These are phyloP conservation scores for Spheniscus mendiculus DNA, from an alignment of 2,113 vertebrate species.

Conservation along the genomic window DNA sequence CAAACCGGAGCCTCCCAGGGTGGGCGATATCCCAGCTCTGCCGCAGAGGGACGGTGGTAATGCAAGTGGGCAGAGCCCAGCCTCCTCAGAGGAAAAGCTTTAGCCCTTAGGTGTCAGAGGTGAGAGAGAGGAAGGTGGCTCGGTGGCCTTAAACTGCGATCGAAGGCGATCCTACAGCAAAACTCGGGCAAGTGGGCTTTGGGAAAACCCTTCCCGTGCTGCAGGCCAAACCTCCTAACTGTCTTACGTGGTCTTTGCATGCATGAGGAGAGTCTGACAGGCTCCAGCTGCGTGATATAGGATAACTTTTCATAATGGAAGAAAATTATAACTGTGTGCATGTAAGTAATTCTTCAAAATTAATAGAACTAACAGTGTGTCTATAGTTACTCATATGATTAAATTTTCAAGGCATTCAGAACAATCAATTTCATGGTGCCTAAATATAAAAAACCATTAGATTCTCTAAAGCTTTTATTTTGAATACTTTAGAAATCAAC, in stretches of 20 bases:
- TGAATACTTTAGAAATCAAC: slow-evolving; percentile 58
- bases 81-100: neutral
- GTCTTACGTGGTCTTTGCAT: neutral
- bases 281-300: neutral
- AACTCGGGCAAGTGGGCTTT: accelerated
- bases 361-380: slow-evolving; percentile 31
- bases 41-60: neutral
- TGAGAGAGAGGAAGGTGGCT: neutral
- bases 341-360: slow-evolving; percentile 40
- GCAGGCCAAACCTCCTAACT: neutral
- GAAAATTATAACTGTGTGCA: slow-evolving; percentile 36
- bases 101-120: neutral
- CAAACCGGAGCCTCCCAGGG: neutral
- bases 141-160: accelerated
- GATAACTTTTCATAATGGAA: slow-evolving; percentile 22
- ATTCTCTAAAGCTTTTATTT: slow-evolving; percentile 50
- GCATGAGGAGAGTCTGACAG: neutral
- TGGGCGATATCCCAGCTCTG: neutral
- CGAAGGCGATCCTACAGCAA: neutral
- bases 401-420: slow-evolving; percentile 47
- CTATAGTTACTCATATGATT: slow-evolving; percentile 23
- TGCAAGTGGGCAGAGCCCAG: neutral
- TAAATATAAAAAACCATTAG: slow-evolving; percentile 54
- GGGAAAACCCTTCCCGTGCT: neutral
- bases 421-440: slow-evolving; percentile 27